Percentiles rank a stretch among this genome's conserved stretches.
These are phyloP conservation scores for Anoplius nigerrimus DNA, from an alignment of 2,888 invertebrate species.

Conservation along the genomic window DNA sequence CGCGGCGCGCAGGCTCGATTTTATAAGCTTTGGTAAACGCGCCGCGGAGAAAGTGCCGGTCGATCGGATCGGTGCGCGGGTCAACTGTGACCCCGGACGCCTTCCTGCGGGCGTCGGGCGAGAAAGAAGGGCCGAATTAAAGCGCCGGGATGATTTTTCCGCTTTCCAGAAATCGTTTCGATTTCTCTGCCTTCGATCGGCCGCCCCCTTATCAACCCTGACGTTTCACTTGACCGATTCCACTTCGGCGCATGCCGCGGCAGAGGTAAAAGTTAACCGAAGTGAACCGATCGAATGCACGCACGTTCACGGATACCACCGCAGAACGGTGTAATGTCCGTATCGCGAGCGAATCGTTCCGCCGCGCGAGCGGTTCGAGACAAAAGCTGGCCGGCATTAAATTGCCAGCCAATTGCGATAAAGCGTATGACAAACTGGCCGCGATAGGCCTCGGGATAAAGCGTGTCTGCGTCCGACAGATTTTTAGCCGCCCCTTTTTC, in stretches of 20 bases:
- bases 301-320: too few relatives aligned
- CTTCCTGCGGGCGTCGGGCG: conserved; percentile 14
- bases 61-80: conserved; percentile 45
- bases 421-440: conserved; percentile 32
- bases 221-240: conserved; percentile 9
- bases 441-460: conserved; percentile 14
- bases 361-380: conserved; percentile 12
- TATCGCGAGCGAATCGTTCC: conserved; percentile 14
- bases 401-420: conserved; percentile 22
- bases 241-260: not conserved
- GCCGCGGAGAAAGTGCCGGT: conserved; percentile 37
- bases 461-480: not conserved
- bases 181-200: not conserved
- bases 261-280: conserved; percentile 3
- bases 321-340: not conserved
- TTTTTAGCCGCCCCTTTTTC: too few relatives aligned
- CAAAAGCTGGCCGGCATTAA: conserved; percentile 34
- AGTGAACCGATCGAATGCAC: not conserved
- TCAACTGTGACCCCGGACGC: conserved; percentile 50
- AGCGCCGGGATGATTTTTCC: not conserved
- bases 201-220: conserved; percentile 8
- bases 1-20: conserved; percentile 25
- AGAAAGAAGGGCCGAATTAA: not conserved
- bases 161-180: not conserved
- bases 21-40: conserved; percentile 44